Conservation (phyloP, 1,140 invertebrate genomes). For the Calephelis nemesis region DNA sequence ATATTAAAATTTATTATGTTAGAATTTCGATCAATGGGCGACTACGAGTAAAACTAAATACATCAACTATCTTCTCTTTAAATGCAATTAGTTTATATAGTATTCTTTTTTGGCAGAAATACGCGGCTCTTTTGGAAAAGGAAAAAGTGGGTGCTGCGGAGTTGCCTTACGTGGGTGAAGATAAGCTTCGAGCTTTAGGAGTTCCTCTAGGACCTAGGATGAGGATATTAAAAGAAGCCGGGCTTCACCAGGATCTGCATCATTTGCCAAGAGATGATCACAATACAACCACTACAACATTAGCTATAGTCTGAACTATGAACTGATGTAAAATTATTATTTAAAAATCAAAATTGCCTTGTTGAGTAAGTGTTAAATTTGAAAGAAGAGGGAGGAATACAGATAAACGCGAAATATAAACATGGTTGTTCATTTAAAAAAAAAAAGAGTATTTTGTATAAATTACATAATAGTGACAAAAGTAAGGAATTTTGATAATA, state of each 20-base stretch:
- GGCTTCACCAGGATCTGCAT: constrained; percentile 77
- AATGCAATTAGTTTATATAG: too few species aligned
- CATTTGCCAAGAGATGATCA: constrained; percentile 52
- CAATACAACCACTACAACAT: constrained; percentile 61
- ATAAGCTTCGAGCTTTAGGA: constrained; percentile 92
- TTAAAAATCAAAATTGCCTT: too few species aligned
- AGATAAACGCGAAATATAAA: too few species aligned
- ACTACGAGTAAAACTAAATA: too few species aligned
- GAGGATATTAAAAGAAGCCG: constrained; percentile 93
- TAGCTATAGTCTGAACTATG: constrained; percentile 58
- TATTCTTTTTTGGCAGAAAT: constrained; percentile 85
- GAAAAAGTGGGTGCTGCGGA: constrained; percentile 95
- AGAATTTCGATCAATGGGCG: too few species aligned
- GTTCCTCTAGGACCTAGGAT: constrained; percentile 93
- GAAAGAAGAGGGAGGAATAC: too few species aligned
- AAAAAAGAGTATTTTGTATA: constrained; percentile 5
- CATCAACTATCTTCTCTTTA: too few species aligned
- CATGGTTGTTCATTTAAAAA: not conserved
- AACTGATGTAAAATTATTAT: too few species aligned
- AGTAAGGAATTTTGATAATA: too few species aligned
- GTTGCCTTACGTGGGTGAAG: constrained; percentile 94
- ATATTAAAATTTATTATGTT: too few species aligned
- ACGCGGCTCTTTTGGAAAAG: constrained; percentile 90
- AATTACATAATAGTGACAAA: too few species aligned
- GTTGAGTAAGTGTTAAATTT: too few species aligned